Evolutionary conservation across 35 echinoderm and acorn worm species (phyloP), one percentile per base, ranked within the genome.

Genomic region (Heliocidaris tuberculata): DNA sequence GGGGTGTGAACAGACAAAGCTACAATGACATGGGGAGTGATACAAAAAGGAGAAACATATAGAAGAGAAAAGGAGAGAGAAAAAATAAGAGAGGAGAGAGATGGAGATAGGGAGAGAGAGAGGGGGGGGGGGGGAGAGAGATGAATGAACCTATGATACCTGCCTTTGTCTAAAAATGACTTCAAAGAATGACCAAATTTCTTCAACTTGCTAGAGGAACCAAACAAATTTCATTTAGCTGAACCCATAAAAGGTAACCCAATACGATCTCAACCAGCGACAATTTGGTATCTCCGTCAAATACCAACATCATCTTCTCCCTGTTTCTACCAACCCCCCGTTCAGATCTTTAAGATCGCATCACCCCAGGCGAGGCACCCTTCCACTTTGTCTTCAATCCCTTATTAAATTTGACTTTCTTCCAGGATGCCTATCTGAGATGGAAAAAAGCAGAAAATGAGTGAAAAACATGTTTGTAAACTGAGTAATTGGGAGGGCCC

Each of bases 381-480:
- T 27, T 27, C 65, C 27, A 19, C 65, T 24, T 78, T 21, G 65
- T 19, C 65, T 78, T 24, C 17, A 19, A 78, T 78, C 65, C 65
- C 27, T 78, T 78, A 78, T 78, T 78, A 19, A 78, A 78, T 78
- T 78, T 78, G 27, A 78, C 65, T 78, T 78, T 78, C 65, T n/a
- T n/a, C 65, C 7, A 78, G 27, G 21, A 4, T 78, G 65, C 65
- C 7, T 78, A 19, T 78, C 2, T 24, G 65, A 78, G 65, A 19
- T 78, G 65, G 27, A 78, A 78, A 70, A 78, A 88, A 30, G 31
- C 31, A 89, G 87, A 89, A 88, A 32, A 89, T 47, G 31, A 19
- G 87, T 47, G 47, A 48, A 89, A 89, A 89, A 89, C 87, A 89
- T 89, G 87, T 89, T 89, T 89, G 47, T 89, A 89, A 89, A 89